Evolutionary conservation across 2,888 invertebrate species (phyloP).

Genomic region (Acrobasis repandana): DNA sequence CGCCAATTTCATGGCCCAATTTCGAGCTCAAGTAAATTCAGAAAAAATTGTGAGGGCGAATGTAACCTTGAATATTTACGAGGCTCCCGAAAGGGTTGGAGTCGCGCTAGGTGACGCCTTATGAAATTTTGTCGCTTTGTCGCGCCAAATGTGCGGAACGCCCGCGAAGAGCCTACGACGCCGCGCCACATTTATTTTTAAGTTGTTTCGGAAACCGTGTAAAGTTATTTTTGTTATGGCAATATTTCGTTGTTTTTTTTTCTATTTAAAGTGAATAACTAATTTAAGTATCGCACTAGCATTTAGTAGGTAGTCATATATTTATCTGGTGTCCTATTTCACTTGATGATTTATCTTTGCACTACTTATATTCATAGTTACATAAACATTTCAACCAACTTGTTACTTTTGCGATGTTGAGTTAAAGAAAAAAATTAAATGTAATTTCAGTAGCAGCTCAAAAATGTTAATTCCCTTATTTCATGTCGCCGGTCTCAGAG

Average conservation of each 20-base stretch:
- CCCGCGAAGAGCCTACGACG: slow-evolving; percentile 5
- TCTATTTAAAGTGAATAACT: too few relatives aligned
- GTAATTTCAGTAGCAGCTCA: too few relatives aligned
- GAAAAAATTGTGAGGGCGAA: slow-evolving; percentile 62
- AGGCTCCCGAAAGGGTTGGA: slow-evolving; percentile 59
- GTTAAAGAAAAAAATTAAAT: too few relatives aligned
- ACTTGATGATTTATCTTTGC: too few relatives aligned
- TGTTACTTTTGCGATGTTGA: too few relatives aligned
- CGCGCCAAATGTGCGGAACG: slow-evolving; percentile 20
- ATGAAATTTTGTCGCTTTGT: slow-evolving; percentile 19
- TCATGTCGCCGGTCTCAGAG: slow-evolving; percentile 1
- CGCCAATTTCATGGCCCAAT: slow-evolving; percentile 44
- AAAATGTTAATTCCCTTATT: not conserved
- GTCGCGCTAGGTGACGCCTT: slow-evolving; percentile 24
- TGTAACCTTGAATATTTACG: slow-evolving; percentile 74
- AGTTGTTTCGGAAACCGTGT: not conserved
- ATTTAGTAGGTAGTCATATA: too few relatives aligned
- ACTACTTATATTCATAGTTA: too few relatives aligned
- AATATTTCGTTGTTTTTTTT: not conserved
- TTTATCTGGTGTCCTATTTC: too few relatives aligned
- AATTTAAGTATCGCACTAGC: too few relatives aligned
- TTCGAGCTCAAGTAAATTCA: slow-evolving; percentile 55
- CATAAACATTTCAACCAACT: too few relatives aligned
- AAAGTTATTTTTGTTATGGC: not conserved
- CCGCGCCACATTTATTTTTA: slow-evolving; percentile 4